Percentiles rank a stretch among this genome's conserved stretches.
These are phyloP conservation scores for Tachyglossus aculeatus DNA, from an alignment of 2,797 vertebrate genomes.

Conservation along the genomic window DNA sequence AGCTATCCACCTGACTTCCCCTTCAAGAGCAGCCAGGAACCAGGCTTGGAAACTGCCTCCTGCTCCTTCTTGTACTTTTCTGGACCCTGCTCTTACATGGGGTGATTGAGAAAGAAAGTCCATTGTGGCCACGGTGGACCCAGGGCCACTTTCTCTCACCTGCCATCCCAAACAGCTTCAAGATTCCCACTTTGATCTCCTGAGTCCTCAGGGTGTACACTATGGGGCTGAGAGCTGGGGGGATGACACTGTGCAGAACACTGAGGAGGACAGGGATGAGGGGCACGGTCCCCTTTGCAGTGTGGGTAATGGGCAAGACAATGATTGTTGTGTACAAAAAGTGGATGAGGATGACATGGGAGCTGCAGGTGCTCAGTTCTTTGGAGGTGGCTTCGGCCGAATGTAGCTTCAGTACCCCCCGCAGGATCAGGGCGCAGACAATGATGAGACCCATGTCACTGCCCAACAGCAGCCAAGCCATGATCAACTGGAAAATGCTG, in stretches of 20 bases:
- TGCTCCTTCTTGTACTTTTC: no score
- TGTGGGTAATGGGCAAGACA: background rate
- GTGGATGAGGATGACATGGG: conserved; percentile 24
- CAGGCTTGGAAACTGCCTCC: no score
- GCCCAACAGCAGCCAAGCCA: background rate
- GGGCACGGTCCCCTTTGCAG: background rate
- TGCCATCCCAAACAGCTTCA: conserved; percentile 24
- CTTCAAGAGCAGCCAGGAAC: no score
- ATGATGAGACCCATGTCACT: background rate
- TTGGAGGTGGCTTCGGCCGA: conserved; percentile 4
- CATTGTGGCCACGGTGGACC: no score
- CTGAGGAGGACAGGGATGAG: conserved; percentile 35
- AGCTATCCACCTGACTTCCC: no score
- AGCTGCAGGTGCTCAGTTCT: conserved; percentile 10
- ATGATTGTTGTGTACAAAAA: conserved; percentile 5
- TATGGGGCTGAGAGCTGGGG: conserved; percentile 56
- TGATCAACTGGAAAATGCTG: conserved; percentile 11
- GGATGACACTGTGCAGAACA: conserved; percentile 48
- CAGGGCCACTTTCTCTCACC: no score
- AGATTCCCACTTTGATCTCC: conserved; percentile 47
- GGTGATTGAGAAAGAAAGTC: no score
- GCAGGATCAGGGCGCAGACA: background rate
- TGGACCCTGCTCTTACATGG: no score
- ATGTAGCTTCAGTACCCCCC: background rate
- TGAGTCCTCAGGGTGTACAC: conserved; percentile 60